Base-by-base conservation (phyloP, 2,797 vertebrate species). In the Gila robusta region DNA sequence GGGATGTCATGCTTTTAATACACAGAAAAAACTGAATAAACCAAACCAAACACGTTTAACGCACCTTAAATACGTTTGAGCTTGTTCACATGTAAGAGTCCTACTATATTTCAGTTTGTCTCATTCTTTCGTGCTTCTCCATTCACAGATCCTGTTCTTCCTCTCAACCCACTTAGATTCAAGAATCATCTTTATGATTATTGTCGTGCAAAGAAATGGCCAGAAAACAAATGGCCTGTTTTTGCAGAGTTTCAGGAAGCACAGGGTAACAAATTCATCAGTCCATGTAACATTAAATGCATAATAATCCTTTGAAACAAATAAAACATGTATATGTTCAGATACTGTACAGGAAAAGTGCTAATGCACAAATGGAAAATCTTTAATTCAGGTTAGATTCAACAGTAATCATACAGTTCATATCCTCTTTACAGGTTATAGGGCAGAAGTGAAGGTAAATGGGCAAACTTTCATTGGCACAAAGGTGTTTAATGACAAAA, bases 121-220 rank as follows among this genome's bases (percentile, higher is more conserved):
- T 84, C 8, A 21, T 73, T 47, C 14, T 17, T 64, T 64, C 10
- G 23, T 70, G 71, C n/a, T 32, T 85, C 87, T 69, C 76, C 2
- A 64, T 87, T 32, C 44, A 54, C 87, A 92, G 92, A 91, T 64
- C 79, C 89, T 16, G 26, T 84, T 41, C 72, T 87, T 56, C 35
- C 35, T 86, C 64, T 10, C 81, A 87, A 62, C 28, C 37, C 66
- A 14, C 44, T 74, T 9, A 89, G 1, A 67, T 88, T 76, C 70
- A 92, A 92, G 87, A 92, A 91, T 79, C 88, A 91, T 79, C 82
- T 92, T 54, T 69, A 77, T 39, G 91, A 92, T 86, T 35, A 70
- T 39, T 85, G 86, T 47, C 71, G 1, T 14, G 74, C 70, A 82
- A 86, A 88, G 9, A 87, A 87, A 23, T 91, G 89, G 89, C 21